phyloP scores from a whole-genome alignment of 2,888 invertebrate genomes.

The Diarsia mendica region DNA sequence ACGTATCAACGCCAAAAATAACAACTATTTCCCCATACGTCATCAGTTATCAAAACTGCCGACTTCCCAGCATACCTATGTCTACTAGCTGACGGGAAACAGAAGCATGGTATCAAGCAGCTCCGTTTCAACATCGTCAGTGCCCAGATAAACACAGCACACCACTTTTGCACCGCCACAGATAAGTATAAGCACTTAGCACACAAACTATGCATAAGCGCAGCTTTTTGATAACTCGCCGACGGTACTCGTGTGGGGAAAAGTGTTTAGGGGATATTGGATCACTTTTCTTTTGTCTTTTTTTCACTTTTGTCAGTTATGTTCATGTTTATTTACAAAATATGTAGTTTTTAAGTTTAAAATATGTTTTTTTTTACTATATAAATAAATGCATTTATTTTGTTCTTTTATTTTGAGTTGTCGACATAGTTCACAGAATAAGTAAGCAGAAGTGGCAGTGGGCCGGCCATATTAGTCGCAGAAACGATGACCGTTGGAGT shows the following conservation, averaged over 20 bases:
- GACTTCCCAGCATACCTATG: constrained; percentile 34
- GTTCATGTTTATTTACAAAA: no score
- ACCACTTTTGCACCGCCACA: constrained; percentile 68
- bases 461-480: no score
- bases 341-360: no score
- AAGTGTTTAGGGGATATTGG: constrained; percentile 48
- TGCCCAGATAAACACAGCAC: constrained; percentile 61
- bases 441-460: no score
- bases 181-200: constrained; percentile 76
- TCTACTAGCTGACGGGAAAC: constrained; percentile 56
- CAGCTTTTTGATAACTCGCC: constrained; percentile 79
- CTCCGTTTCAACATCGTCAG: constrained; percentile 58
- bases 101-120: constrained; percentile 55
- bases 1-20: constrained; percentile 28
- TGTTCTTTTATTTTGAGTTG: no score
- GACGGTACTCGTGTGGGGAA: constrained; percentile 54
- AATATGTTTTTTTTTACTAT: no score
- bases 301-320: no score
- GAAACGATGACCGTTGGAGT: no score
- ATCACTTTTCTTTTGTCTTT: background rate
- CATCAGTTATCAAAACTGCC: constrained; percentile 18
- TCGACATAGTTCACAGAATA: no score
- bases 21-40: constrained; percentile 15
- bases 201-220: constrained; percentile 76
- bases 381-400: no score